Evolutionary conservation across 2,113 vertebrate genomes (phyloP).

Genomic region (Turnix velox): DNA sequence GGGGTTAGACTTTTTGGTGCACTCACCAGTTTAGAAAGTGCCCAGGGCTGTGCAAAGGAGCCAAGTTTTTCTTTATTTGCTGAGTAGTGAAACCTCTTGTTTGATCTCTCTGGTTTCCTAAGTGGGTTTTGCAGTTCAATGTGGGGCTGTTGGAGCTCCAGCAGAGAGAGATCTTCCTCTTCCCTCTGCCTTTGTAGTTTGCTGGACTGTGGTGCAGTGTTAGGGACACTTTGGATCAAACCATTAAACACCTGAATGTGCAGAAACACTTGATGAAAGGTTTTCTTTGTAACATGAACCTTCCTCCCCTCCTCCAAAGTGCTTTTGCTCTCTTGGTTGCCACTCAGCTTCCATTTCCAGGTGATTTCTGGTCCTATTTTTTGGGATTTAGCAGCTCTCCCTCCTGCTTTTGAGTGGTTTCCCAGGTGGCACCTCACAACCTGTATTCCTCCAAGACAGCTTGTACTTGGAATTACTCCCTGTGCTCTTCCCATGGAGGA

Average conservation of each 20-base stretch:
- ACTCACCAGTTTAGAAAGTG: not conserved
- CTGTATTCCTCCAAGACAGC: slow-evolving; percentile 3
- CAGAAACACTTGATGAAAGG: not conserved
- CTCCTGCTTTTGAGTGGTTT: not conserved
- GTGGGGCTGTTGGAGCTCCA: not conserved
- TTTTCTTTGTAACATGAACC: not conserved
- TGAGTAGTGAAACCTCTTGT: not conserved
- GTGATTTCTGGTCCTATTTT: not conserved
- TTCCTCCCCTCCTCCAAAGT: not conserved
- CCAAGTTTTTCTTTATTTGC: too few relatives aligned
- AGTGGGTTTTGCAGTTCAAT: not conserved
- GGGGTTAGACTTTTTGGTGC: not conserved
- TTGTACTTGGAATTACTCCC: not conserved
- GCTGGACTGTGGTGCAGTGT: not conserved
- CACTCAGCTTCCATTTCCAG: not conserved
- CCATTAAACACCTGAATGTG: not conserved
- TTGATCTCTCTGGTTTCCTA: not conserved
- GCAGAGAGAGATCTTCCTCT: not conserved
- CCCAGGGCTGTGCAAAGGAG: not conserved
- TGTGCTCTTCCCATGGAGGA: slow-evolving; percentile 67
- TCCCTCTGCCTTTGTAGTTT: not conserved
- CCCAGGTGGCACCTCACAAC: not conserved
- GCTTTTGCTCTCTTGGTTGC: not conserved
- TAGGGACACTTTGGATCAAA: not conserved
- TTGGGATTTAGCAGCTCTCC: not conserved